Base-by-base conservation (phyloP, 2,113 vertebrate species). In the Boulengeromyrus knoepffleri region DNA sequence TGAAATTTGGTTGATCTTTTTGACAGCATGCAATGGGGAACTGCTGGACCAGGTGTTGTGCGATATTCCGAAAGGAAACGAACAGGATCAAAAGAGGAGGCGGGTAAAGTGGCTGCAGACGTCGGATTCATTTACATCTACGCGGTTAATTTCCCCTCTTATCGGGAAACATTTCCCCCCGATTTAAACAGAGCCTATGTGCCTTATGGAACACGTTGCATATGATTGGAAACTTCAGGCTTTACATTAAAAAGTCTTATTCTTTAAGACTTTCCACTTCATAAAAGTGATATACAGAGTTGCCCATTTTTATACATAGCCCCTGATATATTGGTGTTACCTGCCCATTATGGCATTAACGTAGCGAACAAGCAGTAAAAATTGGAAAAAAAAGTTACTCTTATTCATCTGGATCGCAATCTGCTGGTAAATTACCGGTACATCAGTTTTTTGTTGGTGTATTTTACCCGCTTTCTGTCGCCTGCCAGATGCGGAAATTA, bases 21-120 rank as follows among this genome's bases (percentile, higher is more conserved):
- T 91, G 93, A 95, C 95, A 95, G 88, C 88, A 95, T 96, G 96
- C 94, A 85, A 96, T 96, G 96, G 96, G 96, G 91, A 96, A 95
- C 93, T 96, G 95, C 91, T 96, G 96, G 95, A 90, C 91, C 39
- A 93, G 92, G 56, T 96, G 95, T 88, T 93, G 89, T 0, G 95
- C 93, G 77, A 77, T 96, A 31, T 96, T 94, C 91, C 92, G 95
- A 91, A 94, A 92, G 56, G 94, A 96, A 91, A 94, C 94, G 52
- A 95, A 83, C 94, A 91, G 96, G 91, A 95, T 96, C 91, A 94
- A 96, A 70, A 94, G 93, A 92, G 96, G 96, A 92, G 96, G 96
- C 89, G 96, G 96, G 96, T 96, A 24, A 92, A 96, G 77, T 45
- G 77, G 19, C 77, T 45, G 39, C 36, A 39, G 39, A 45, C 77